Evolutionary conservation across 2,888 invertebrate species (phyloP).

Genomic region (Stenolophus ochropezus): DNA sequence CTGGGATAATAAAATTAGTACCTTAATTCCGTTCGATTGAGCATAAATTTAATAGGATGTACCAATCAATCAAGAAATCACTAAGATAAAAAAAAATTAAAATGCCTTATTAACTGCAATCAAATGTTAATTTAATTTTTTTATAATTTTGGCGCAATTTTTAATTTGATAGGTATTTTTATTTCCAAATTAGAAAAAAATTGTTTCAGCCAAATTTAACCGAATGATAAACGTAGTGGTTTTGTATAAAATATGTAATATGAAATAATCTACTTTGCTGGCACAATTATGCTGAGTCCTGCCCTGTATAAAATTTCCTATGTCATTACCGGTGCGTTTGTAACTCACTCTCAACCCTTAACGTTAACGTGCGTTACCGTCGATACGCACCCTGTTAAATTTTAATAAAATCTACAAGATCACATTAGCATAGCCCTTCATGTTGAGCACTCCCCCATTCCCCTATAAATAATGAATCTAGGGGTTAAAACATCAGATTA

Average conservation of each 20-base stretch:
- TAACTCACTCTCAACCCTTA: not conserved
- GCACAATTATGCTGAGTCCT: not conserved
- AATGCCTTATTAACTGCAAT: no score
- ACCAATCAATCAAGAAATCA: no score
- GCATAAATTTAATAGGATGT: no score
- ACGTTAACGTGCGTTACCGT: not conserved
- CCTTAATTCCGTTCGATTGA: no score
- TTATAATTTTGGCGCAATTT: no score
- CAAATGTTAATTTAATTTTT: no score
- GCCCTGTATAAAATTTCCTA: not conserved
- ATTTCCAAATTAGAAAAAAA: no score
- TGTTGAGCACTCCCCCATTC: not conserved
- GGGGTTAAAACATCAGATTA: slow-evolving; percentile 30
- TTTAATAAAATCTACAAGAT: slow-evolving; percentile 35
- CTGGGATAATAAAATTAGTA: no score
- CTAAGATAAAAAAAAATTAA: no score
- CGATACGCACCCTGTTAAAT: slow-evolving; percentile 18
- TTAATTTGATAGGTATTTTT: no score
- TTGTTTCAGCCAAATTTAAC: no score
- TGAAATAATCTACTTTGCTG: not conserved
- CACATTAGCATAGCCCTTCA: not conserved
- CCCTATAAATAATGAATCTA: slow-evolving; percentile 45
- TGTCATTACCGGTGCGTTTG: not conserved
- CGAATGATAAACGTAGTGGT: no score
- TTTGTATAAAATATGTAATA: not conserved